phyloP scores from a whole-genome alignment of 1,140 invertebrate species.

The Drosophila biarmipes region DNA sequence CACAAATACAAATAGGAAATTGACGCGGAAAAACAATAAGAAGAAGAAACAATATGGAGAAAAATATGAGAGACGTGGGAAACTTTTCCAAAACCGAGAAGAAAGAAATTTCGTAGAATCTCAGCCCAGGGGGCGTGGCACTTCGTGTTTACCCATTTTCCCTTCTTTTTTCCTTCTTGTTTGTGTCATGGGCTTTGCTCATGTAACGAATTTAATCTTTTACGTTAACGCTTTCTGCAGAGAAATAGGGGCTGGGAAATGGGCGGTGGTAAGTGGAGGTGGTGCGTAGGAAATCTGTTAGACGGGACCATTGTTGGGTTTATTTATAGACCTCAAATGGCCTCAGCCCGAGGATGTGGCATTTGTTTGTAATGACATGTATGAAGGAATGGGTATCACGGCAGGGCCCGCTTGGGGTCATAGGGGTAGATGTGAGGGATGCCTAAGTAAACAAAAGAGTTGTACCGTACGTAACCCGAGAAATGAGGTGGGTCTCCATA shows the following conservation, averaged over 20 bases:
- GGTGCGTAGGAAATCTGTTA: slow-evolving; percentile 42
- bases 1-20: slow-evolving; percentile 78
- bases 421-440: slow-evolving; percentile 24
- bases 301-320: slow-evolving; percentile 61
- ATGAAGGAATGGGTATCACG: neutral
- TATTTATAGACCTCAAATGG: slow-evolving; percentile 76
- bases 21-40: slow-evolving; percentile 66
- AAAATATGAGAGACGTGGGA: slow-evolving; percentile 47
- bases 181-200: slow-evolving; percentile 11
- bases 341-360: slow-evolving; percentile 60
- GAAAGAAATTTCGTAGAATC: slow-evolving; percentile 25
- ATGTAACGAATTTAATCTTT: slow-evolving; percentile 72
- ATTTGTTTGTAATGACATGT: slow-evolving; percentile 61
- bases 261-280: neutral
- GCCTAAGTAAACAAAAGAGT: slow-evolving; percentile 72
- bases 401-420: neutral
- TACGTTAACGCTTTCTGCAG: slow-evolving; percentile 57
- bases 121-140: slow-evolving; percentile 30
- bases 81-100: slow-evolving; percentile 28
- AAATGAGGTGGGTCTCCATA: slow-evolving; percentile 48
- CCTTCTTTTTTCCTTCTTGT: neutral
- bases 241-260: slow-evolving; percentile 5
- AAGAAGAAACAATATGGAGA: slow-evolving; percentile 32
- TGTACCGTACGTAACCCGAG: slow-evolving; percentile 42
- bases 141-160: slow-evolving; percentile 41